A percentile compares a stretch with the other conserved stretches of the same genome.
Conservation (phyloP, 1,140 invertebrate genomes). For the Notospermus geniculatus region DNA sequence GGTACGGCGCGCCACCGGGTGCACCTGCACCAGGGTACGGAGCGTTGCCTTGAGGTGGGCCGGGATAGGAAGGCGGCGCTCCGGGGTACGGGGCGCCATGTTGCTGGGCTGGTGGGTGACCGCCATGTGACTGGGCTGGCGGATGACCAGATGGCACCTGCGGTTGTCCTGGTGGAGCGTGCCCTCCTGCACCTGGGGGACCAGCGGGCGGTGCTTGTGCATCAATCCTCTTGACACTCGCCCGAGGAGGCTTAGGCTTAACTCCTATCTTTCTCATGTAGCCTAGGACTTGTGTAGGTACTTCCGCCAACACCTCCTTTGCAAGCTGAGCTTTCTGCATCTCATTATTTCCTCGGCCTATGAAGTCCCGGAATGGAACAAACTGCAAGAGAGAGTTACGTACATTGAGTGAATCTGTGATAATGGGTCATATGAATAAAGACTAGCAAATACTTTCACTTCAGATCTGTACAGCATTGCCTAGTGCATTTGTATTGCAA, state of each 20-base stretch:
- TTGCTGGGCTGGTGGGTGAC: too few relatives aligned
- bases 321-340: constrained; percentile 56
- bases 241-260: constrained; percentile 48
- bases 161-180: not conserved
- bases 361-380: constrained; percentile 61
- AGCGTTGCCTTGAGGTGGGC: not conserved
- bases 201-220: too few relatives aligned
- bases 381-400: constrained; percentile 54
- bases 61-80: not conserved
- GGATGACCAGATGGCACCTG: not conserved
- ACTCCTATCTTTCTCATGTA: constrained; percentile 63
- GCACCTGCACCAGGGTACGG: not conserved
- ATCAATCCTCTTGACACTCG: too few relatives aligned
- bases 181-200: not conserved
- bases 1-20: not conserved
- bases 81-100: not conserved
- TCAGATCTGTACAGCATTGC: too few relatives aligned
- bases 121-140: too few relatives aligned
- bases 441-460: too few relatives aligned
- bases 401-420: too few relatives aligned
- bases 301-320: constrained; percentile 65
- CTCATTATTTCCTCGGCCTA: constrained; percentile 27
- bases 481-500: too few relatives aligned
- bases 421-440: too few relatives aligned
- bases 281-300: constrained; percentile 63